Evolutionary conservation across 2,888 invertebrate species (phyloP).

Genomic region (Polymixis flavicincta): DNA sequence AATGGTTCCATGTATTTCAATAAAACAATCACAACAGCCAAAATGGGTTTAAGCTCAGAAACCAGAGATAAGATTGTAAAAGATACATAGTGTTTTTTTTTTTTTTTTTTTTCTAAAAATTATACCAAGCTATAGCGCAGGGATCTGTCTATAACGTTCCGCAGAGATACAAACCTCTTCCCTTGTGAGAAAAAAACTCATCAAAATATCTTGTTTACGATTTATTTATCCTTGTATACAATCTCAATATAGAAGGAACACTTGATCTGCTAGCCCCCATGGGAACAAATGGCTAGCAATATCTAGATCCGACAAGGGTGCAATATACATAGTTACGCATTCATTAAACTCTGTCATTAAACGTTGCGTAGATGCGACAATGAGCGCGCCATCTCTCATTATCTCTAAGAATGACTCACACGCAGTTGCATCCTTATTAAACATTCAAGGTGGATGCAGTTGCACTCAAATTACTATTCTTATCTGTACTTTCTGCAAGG

Average conservation of each 20-base stretch:
- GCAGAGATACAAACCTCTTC: background rate
- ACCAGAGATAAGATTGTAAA: background rate
- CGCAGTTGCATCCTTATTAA: constrained; percentile 71
- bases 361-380: constrained; percentile 22
- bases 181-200: background rate
- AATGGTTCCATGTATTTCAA: background rate
- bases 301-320: background rate
- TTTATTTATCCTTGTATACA: background rate
- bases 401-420: constrained; percentile 56
- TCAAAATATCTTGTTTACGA: background rate
- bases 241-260: background rate
- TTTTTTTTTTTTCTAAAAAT: too few relatives aligned
- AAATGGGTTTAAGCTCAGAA: background rate
- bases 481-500: constrained; percentile 20
- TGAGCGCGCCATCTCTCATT: constrained; percentile 49
- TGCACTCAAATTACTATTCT: constrained; percentile 37
- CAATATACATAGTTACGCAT: background rate
- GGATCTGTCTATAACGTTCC: background rate
- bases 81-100: too few relatives aligned
- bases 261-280: background rate
- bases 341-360: constrained; percentile 9
- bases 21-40: background rate
- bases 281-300: too few relatives aligned
- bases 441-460: constrained; percentile 57
- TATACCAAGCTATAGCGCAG: too few relatives aligned